Evolutionary conservation across 2,113 vertebrate species (phyloP).

Genomic region (Hymenochirus boettgeri): DNA sequence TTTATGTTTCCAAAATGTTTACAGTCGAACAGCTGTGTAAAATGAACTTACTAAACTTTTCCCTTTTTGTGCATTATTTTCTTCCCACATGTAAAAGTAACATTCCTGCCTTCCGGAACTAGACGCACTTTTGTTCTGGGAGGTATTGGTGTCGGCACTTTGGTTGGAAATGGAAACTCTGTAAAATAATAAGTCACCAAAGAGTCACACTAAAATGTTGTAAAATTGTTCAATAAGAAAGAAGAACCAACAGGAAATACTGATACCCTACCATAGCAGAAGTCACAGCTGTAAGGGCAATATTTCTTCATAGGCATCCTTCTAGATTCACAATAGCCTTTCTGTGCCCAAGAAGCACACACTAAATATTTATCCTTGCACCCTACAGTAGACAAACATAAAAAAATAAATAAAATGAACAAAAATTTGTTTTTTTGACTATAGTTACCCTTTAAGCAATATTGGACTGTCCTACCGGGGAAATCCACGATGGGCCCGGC

Average conservation of each 20-base stretch:
- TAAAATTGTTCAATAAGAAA: not conserved
- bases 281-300: slow-evolving; percentile 89
- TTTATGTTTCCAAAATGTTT: too few species aligned
- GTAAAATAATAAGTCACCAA: not conserved
- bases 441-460: too few species aligned
- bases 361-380: slow-evolving; percentile 84
- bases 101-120: slow-evolving; percentile 83
- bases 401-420: not conserved
- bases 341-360: slow-evolving; percentile 80
- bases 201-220: not conserved
- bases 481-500: too few species aligned
- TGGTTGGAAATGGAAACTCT: slow-evolving; percentile 91
- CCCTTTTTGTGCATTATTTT: slow-evolving; percentile 91
- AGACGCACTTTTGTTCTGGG: slow-evolving; percentile 85
- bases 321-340: slow-evolving; percentile 81
- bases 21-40: too few species aligned
- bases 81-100: slow-evolving; percentile 91
- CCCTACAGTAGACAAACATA: slow-evolving; percentile 58
- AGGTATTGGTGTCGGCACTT: slow-evolving; percentile 71
- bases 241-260: not conserved
- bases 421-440: too few species aligned
- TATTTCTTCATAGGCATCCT: slow-evolving; percentile 86
- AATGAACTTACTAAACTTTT: slow-evolving; percentile 85
- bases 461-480: too few species aligned
- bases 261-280: slow-evolving; percentile 80